phyloP scores from a whole-genome alignment of 2,888 invertebrate genomes.

The Hipparchia semele region DNA sequence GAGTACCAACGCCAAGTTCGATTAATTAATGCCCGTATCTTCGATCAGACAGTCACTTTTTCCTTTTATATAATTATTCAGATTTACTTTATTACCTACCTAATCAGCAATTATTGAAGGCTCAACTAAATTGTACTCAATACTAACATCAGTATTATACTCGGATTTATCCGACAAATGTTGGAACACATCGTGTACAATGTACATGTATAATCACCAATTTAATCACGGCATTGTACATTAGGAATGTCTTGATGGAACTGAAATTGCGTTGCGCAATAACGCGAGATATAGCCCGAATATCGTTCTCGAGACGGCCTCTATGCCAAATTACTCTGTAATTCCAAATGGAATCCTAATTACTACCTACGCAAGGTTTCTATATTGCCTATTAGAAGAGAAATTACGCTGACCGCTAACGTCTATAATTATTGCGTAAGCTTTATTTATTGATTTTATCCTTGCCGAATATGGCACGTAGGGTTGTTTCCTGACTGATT shows the following conservation, averaged over 20 bases:
- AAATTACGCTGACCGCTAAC: conserved; percentile 11
- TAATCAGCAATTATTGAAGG: too few species aligned
- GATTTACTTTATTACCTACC: too few species aligned
- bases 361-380: conserved; percentile 24
- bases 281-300: conserved; percentile 36
- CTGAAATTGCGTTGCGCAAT: conserved; percentile 35
- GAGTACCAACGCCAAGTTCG: too few species aligned
- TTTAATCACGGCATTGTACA: conserved; percentile 31
- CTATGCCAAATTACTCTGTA: conserved; percentile 45
- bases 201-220: conserved; percentile 16
- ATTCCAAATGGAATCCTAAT: conserved; percentile 44
- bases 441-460: not conserved
- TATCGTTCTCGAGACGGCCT: conserved; percentile 44
- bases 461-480: too few species aligned
- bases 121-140: not conserved
- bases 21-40: too few species aligned
- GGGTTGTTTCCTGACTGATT: too few species aligned
- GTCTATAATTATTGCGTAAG: conserved; percentile 38
- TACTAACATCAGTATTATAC: not conserved
- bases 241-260: conserved; percentile 38
- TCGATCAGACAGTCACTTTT: too few species aligned
- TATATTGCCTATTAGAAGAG: conserved; percentile 15
- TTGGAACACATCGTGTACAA: conserved; percentile 1
- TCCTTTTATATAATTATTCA: too few species aligned
- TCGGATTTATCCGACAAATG: not conserved